Percentiles rank a stretch among this genome's conserved stretches.
These are phyloP conservation scores for Aepyceros melampus DNA, from an alignment of 2,113 vertebrate genomes.

Conservation along the genomic window DNA sequence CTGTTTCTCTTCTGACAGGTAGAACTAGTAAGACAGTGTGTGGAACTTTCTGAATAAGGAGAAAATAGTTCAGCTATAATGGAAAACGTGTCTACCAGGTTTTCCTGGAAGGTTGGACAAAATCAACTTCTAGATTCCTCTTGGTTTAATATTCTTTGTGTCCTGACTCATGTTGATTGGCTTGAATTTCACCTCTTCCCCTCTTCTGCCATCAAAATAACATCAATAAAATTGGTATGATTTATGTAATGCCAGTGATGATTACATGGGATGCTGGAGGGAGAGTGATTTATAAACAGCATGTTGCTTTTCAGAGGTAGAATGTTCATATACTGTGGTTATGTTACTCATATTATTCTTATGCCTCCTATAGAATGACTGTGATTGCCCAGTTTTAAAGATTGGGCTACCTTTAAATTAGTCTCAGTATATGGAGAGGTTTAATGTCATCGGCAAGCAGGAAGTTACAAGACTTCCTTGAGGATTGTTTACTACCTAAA, in stretches of 20 bases:
- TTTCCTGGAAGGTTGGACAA: not conserved
- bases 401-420: not conserved
- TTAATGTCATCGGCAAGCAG: not conserved
- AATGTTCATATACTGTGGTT: not conserved
- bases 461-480: not conserved
- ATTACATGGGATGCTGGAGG: not conserved
- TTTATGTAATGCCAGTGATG: not conserved
- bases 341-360: not conserved
- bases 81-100: not conserved
- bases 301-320: not conserved
- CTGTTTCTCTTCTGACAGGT: not conserved
- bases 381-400: not conserved
- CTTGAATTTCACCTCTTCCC: not conserved
- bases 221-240: not conserved
- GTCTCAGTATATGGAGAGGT: not conserved
- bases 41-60: not conserved
- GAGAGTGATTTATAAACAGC: not conserved
- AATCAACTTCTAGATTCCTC: not conserved
- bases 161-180: not conserved
- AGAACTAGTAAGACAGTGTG: not conserved
- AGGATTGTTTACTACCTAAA: not conserved
- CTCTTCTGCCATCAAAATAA: not conserved
- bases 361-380: not conserved
- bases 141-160: not conserved
- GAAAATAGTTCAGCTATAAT: not conserved